A percentile compares a stretch with the other conserved stretches of the same genome.
phyloP scores from a whole-genome alignment of 23 tunicate species.

The Clavelina lepadiformis region DNA sequence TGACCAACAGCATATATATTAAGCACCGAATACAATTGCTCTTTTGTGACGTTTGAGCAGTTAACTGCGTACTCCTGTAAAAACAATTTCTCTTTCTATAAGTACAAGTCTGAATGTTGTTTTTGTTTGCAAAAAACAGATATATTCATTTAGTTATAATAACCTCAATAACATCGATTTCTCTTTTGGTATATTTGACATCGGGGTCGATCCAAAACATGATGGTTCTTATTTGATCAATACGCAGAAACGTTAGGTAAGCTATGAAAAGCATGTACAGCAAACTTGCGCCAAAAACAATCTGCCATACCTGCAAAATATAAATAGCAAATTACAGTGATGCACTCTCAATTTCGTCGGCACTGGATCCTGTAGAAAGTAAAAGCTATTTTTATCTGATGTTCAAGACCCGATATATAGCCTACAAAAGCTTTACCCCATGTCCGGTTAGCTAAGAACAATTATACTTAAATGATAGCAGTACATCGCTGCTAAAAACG shows the following conservation, averaged over 20 bases:
- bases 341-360: no score
- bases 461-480: no score
- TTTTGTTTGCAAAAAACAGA: no score
- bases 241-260: slow-evolving; percentile 15
- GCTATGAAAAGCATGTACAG: slow-evolving; percentile 18
- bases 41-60: slow-evolving; percentile 23
- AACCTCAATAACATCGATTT: slow-evolving; percentile 45
- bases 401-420: not conserved
- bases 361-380: no score
- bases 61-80: slow-evolving; percentile 37
- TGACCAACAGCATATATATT: slow-evolving; percentile 46
- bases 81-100: no score
- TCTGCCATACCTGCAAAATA: slow-evolving; percentile 24
- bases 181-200: slow-evolving; percentile 33
- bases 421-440: no score
- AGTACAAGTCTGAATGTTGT: no score
- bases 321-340: not conserved
- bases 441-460: no score
- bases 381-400: no score
- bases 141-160: no score
- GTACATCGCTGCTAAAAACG: no score
- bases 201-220: slow-evolving; percentile 30
- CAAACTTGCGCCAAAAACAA: slow-evolving; percentile 26
- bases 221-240: slow-evolving; percentile 23
- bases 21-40: slow-evolving; percentile 11